These are phyloP conservation scores for Andrena fulva DNA, from an alignment of 2,888 invertebrate species.

Conservation along the genomic window DNA sequence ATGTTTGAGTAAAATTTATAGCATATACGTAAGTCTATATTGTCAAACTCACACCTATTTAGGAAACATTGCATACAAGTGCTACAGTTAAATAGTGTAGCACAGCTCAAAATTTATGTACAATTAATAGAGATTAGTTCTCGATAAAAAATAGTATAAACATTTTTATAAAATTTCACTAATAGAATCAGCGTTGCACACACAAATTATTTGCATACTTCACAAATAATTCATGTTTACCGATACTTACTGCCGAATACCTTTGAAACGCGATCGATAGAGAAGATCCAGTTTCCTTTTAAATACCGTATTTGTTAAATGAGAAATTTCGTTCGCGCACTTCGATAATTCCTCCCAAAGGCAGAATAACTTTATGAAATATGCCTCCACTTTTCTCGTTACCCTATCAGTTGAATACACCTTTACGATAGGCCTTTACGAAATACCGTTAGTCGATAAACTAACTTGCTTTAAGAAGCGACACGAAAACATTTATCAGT, in stretches of 20 bases:
- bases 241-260: constrained; percentile 13
- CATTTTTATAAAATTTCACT: constrained; percentile 54
- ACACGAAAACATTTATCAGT: constrained; percentile 16
- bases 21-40: constrained; percentile 32
- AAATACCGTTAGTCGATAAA: background rate
- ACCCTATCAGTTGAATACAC: constrained; percentile 20
- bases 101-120: constrained; percentile 55
- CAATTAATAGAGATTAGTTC: constrained; percentile 47
- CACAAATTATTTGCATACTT: background rate
- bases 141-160: constrained; percentile 57
- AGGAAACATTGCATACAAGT: constrained; percentile 47
- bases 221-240: constrained; percentile 6
- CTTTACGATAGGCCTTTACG: constrained; percentile 8
- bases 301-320: constrained; percentile 14
- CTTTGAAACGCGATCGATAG: constrained; percentile 1
- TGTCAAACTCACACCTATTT: constrained; percentile 32
- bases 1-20: constrained; percentile 34
- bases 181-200: constrained; percentile 42
- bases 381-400: constrained; percentile 27
- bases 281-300: background rate
- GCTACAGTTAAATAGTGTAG: constrained; percentile 25
- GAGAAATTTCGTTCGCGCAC: background rate
- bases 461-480: constrained; percentile 21
- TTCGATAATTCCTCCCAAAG: constrained; percentile 20
- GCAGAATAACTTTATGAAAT: constrained; percentile 59